These are phyloP conservation scores for Orthosia gracilis DNA, from an alignment of 2,888 invertebrate species.

Conservation along the genomic window DNA sequence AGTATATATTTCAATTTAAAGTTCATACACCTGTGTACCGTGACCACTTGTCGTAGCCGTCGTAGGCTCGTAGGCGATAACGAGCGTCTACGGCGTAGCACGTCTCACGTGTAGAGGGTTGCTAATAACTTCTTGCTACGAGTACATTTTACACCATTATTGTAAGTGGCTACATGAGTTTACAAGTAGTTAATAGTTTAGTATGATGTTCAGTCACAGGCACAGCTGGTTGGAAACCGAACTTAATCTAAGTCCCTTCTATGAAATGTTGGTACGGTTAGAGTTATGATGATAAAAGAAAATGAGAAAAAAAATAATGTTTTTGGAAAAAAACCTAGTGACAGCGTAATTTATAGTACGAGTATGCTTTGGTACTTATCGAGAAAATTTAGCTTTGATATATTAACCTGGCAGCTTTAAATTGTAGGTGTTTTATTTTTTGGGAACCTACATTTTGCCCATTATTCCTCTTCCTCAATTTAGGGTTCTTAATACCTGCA, in stretches of 20 bases:
- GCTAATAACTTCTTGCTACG: slow-evolving; percentile 34
- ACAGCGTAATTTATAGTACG: too few species aligned
- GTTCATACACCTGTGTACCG: slow-evolving; percentile 18
- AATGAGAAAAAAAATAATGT: too few species aligned
- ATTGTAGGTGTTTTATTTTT: too few species aligned
- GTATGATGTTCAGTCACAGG: slow-evolving; percentile 1
- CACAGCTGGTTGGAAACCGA: slow-evolving; percentile 6
- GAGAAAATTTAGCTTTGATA: too few species aligned
- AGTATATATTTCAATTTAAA: slow-evolving; percentile 3
- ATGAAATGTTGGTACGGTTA: neutral
- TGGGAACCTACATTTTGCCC: too few species aligned
- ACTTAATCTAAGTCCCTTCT: neutral
- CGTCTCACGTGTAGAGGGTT: slow-evolving; percentile 36
- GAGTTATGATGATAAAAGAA: too few species aligned
- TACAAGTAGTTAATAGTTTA: slow-evolving; percentile 21
- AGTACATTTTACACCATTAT: slow-evolving; percentile 4
- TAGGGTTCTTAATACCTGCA: too few species aligned
- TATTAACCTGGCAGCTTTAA: too few species aligned
- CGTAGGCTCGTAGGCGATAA: slow-evolving; percentile 49
- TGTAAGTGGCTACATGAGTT: slow-evolving; percentile 32
- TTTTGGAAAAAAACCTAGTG: too few species aligned
- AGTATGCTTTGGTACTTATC: too few species aligned
- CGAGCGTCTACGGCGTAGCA: slow-evolving; percentile 54
- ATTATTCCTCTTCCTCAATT: too few species aligned
- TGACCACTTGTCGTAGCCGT: slow-evolving; percentile 49